A percentile compares a stretch with the other conserved stretches of the same genome.
phyloP scores from a whole-genome alignment of 2,113 vertebrate species.

The Redunca redunca region DNA sequence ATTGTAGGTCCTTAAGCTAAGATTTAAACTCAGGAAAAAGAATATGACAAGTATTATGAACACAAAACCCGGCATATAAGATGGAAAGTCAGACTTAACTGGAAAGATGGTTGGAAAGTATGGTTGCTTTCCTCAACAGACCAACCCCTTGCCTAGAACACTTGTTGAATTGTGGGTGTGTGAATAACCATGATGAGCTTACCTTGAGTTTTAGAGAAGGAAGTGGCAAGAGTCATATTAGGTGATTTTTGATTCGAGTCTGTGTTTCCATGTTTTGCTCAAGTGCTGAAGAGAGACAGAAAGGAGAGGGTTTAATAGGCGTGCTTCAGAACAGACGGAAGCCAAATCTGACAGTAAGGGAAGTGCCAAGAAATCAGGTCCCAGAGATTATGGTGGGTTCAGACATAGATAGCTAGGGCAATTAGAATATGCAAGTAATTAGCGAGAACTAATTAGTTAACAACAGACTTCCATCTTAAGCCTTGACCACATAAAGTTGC shows the following conservation, averaged over 20 bases:
- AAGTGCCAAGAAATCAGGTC: constrained; percentile 29
- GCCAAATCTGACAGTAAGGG: constrained; percentile 14
- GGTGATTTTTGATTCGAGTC: background rate
- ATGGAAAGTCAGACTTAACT: background rate
- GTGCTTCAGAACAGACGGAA: background rate
- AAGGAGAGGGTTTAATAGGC: background rate
- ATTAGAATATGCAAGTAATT: constrained; percentile 49
- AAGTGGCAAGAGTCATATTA: background rate
- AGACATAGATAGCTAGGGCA: background rate
- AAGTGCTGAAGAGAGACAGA: background rate
- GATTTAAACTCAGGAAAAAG: background rate
- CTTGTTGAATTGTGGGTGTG: background rate
- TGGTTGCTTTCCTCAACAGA: background rate
- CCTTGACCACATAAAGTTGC: constrained; percentile 7
- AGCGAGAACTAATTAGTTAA: constrained; percentile 54
- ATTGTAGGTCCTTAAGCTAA: background rate
- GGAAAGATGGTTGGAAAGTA: background rate
- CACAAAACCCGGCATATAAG: background rate
- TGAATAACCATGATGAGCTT: background rate
- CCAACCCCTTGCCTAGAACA: background rate
- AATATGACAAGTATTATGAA: background rate
- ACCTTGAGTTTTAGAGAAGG: background rate
- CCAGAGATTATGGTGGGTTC: constrained; percentile 32
- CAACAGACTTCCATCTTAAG: background rate
- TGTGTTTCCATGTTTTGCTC: background rate